A percentile compares a stretch with the other conserved stretches of the same genome.
phyloP scores from a whole-genome alignment of 2,113 vertebrate genomes.

The Cryptomyrus ogoouensis region DNA sequence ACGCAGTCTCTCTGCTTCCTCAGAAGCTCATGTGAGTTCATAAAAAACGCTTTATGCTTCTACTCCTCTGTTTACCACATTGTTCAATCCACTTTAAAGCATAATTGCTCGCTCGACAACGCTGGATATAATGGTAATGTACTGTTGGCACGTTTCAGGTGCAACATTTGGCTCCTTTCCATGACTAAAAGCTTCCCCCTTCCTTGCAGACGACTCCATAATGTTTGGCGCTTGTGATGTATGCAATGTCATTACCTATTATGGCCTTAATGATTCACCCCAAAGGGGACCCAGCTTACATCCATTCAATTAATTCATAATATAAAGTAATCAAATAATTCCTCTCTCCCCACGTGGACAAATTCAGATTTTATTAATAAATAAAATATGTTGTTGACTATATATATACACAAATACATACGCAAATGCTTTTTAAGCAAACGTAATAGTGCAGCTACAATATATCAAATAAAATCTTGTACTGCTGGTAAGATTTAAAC shows the following conservation, averaged over 20 bases:
- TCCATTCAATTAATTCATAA: conserved; percentile 15
- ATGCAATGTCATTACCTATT: conserved; percentile 4
- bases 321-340: conserved; percentile 12
- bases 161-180: conserved; percentile 31
- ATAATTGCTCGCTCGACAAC: conserved; percentile 33
- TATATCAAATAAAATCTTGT: background rate
- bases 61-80: conserved; percentile 21
- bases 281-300: background rate
- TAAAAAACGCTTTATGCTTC: conserved; percentile 24
- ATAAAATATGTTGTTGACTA: conserved; percentile 1
- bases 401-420: background rate
- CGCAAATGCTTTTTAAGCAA: background rate
- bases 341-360: background rate
- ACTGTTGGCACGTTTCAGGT: conserved; percentile 36
- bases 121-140: conserved; percentile 36
- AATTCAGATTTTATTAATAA: conserved; percentile 6
- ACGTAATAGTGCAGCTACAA: background rate
- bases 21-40: conserved; percentile 28
- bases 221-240: background rate
- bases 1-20: conserved; percentile 1
- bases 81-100: conserved; percentile 30
- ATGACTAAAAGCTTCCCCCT: conserved; percentile 18
- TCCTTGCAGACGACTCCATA: conserved; percentile 7
- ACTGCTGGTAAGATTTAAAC: background rate
- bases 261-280: conserved; percentile 13